Evolutionary conservation across 2,888 invertebrate species (phyloP).

Genomic region (Ametastegia equiseti): DNA sequence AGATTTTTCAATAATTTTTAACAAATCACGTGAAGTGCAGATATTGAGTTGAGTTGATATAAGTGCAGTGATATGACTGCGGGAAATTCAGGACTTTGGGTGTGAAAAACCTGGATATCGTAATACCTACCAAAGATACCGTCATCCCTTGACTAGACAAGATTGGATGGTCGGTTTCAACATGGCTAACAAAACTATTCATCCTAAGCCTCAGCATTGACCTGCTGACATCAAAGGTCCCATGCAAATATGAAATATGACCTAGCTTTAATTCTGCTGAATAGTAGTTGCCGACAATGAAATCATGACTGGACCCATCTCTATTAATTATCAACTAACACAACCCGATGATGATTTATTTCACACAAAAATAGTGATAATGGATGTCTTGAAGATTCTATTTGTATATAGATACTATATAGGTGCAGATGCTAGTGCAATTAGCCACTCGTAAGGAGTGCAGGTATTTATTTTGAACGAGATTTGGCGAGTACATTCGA

Average conservation of each 20-base stretch:
- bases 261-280: neutral
- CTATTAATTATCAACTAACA: neutral
- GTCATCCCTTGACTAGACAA: neutral
- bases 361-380: too few species aligned
- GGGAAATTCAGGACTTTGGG: neutral
- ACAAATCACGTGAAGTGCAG: neutral
- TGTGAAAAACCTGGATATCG: neutral
- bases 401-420: neutral
- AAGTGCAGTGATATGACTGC: neutral
- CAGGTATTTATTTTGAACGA: neutral
- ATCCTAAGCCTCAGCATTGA: neutral
- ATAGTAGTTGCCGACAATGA: neutral
- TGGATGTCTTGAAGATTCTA: neutral
- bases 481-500: neutral
- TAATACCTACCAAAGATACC: neutral
- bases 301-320: neutral
- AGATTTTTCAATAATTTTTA: neutral
- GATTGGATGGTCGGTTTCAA: slow-evolving; percentile 11
- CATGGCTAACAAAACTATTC: slow-evolving; percentile 8
- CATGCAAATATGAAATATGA: slow-evolving; percentile 23
- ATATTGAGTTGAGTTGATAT: neutral
- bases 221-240: neutral
- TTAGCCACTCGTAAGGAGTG: neutral
- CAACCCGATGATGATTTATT: neutral
- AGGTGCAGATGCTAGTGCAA: neutral